Evolutionary conservation across 2,113 vertebrate genomes (phyloP), one percentile per base, ranked within the genome.

Genomic region (Hoplias malabaricus): DNA sequence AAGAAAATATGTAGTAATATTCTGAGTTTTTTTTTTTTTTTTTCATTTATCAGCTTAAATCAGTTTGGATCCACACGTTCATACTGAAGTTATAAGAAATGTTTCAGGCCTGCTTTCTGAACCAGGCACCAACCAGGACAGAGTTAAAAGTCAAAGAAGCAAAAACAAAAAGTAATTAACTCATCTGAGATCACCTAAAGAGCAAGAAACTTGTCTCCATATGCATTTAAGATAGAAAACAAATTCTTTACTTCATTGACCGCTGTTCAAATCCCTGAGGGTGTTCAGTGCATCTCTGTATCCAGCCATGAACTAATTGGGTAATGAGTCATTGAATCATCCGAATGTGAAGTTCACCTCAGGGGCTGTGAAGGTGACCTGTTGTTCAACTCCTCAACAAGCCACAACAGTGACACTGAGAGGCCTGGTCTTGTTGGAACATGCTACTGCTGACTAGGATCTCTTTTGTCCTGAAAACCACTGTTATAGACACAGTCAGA

Each of bases 371-470:
- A 48, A 27, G 31, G 34, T 76, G 66, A 82, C 81, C 81, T 68
- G 66, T 61, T 79, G 50, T 79, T 82, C 76, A 72, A 71, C 56
- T 78, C 25, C 9, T 69, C 48, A 23, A 25, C 46, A 46, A 56
- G 36, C 29, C 25, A 59, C 48, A 40, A 33, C 57, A 40, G 13
- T 74, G 61, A 77, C 31, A 36, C 5, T 48, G 61, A 33, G n/a
- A n/a, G 57, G 25, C 34, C 23, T 34, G 53, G 74, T 77, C 61
- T 53, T 82, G 12, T 62, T 57, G 59, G 48, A 74, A 73, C 43
- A 56, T 38, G 72, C 27, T 27, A 12, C 23, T 43, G 50, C 19
- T 54, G 57, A 62, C 25, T 40, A 27, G 33, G 23, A 33, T 8
- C 43, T 0, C 65, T 56, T 78, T 78, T 78, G 36, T 29, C 5